These are phyloP conservation scores for Nomada ruficornis DNA, from an alignment of 2,888 invertebrate species.

Conservation along the genomic window DNA sequence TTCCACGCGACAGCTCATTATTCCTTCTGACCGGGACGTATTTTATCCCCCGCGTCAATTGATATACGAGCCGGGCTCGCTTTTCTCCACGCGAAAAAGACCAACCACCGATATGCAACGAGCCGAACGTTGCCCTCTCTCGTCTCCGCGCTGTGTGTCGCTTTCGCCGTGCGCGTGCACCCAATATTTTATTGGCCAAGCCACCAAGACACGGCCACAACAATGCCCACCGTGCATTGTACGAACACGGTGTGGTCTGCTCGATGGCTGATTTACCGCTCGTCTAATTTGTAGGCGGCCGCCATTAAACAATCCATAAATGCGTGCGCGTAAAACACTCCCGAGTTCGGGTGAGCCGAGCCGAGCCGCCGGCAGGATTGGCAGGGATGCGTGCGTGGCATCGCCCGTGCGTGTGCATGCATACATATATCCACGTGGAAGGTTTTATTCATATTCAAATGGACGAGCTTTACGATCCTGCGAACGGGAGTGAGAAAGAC, in stretches of 20 bases:
- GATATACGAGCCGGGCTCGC: conserved; percentile 64
- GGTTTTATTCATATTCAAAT: conserved; percentile 84
- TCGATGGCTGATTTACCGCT: conserved; percentile 84
- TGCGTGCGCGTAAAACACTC: conserved; percentile 82
- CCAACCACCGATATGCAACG: conserved; percentile 21
- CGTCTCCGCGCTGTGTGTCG: conserved; percentile 27
- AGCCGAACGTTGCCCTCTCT: conserved; percentile 8
- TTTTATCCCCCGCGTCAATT: conserved; percentile 58
- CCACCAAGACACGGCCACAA: conserved; percentile 50
- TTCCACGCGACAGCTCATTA: conserved; percentile 65
- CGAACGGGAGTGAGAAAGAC: conserved; percentile 56
- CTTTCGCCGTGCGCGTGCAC: conserved; percentile 59
- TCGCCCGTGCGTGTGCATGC: conserved; percentile 10
- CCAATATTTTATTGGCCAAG: conserved; percentile 74
- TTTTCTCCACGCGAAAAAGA: conserved; percentile 51
- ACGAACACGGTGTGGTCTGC: conserved; percentile 79
- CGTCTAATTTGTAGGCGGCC: conserved; percentile 84
- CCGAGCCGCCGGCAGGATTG: conserved; percentile 31
- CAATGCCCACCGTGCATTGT: conserved; percentile 74
- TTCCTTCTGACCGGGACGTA: conserved; percentile 43
- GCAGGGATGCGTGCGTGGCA: conserved; percentile 28
- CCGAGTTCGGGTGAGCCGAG: conserved; percentile 58
- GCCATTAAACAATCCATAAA: conserved; percentile 84
- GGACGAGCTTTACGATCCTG: conserved; percentile 79
- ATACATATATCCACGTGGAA: conserved; percentile 51